Evolutionary conservation across 2,888 invertebrate genomes (phyloP).

Genomic region (Papilio demoleus): DNA sequence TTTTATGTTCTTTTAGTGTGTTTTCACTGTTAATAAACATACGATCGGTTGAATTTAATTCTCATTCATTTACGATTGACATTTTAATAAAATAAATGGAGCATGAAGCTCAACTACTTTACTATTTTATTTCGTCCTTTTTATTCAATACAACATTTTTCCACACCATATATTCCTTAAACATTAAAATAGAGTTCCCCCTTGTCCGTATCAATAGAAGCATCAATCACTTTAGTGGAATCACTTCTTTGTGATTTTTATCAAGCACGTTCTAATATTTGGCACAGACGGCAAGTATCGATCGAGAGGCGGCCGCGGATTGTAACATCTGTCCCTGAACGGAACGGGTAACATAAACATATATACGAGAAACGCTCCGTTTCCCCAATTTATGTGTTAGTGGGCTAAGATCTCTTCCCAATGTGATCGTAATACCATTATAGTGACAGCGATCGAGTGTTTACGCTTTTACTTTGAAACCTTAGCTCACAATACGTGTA

Average conservation of each 20-base stretch:
- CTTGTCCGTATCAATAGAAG: no score
- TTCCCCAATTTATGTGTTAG: slow-evolving; percentile 29
- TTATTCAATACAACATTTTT: no score
- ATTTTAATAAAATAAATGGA: no score
- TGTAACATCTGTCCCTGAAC: slow-evolving; percentile 38
- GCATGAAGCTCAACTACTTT: no score
- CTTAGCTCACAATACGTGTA: background rate
- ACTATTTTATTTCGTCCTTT: no score
- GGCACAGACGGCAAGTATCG: slow-evolving; percentile 34
- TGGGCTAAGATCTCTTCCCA: slow-evolving; percentile 14
- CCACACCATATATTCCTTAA: no score
- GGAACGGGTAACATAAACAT: slow-evolving; percentile 28
- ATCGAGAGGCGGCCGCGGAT: slow-evolving; percentile 25
- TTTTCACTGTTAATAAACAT: background rate
- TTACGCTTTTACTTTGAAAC: slow-evolving; percentile 7
- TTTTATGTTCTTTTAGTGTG: slow-evolving; percentile 4
- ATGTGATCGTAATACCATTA: slow-evolving; percentile 11
- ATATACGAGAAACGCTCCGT: slow-evolving; percentile 7
- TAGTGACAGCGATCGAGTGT: slow-evolving; percentile 22
- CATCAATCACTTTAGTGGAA: slow-evolving; percentile 21
- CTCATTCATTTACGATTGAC: slow-evolving; percentile 22
- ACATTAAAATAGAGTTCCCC: background rate
- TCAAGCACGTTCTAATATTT: slow-evolving; percentile 31
- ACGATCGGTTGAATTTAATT: slow-evolving; percentile 6
- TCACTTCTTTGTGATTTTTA: slow-evolving; percentile 31